phyloP scores from a whole-genome alignment of 2,888 invertebrate species.

The Cephalotes varians region DNA sequence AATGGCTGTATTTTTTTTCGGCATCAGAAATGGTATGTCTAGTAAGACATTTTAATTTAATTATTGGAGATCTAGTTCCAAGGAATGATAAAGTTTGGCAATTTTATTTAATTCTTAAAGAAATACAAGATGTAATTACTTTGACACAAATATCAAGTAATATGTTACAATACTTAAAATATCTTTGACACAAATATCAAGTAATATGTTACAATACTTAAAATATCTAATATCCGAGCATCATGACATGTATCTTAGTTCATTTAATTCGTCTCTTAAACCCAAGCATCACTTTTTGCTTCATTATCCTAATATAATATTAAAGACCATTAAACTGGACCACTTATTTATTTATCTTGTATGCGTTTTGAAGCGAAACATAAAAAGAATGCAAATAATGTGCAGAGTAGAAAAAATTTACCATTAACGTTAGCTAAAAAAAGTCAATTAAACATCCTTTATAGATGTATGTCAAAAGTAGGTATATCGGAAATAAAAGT shows the following conservation, averaged over 20 bases:
- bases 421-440: slow-evolving; percentile 17
- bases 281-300: slow-evolving; percentile 3
- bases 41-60: background rate
- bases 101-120: background rate
- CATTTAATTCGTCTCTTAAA: slow-evolving; percentile 8
- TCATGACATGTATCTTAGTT: background rate
- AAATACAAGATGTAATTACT: slow-evolving; percentile 10
- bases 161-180: no score
- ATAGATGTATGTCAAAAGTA: slow-evolving; percentile 23
- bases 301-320: background rate
- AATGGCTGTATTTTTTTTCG: background rate
- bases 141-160: background rate
- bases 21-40: slow-evolving; percentile 17
- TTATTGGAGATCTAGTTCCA: slow-evolving; percentile 7
- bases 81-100: background rate
- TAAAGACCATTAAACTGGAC: slow-evolving; percentile 1
- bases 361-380: background rate
- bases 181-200: no score
- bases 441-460: background rate
- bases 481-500: slow-evolving; percentile 1
- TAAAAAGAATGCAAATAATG: slow-evolving; percentile 7
- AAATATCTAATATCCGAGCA: slow-evolving; percentile 11
- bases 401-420: slow-evolving; percentile 3
- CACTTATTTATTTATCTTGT: background rate
- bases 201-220: slow-evolving; percentile 2